These are phyloP conservation scores for Ceramica pisi DNA, from an alignment of 2,888 invertebrate genomes.

Conservation along the genomic window DNA sequence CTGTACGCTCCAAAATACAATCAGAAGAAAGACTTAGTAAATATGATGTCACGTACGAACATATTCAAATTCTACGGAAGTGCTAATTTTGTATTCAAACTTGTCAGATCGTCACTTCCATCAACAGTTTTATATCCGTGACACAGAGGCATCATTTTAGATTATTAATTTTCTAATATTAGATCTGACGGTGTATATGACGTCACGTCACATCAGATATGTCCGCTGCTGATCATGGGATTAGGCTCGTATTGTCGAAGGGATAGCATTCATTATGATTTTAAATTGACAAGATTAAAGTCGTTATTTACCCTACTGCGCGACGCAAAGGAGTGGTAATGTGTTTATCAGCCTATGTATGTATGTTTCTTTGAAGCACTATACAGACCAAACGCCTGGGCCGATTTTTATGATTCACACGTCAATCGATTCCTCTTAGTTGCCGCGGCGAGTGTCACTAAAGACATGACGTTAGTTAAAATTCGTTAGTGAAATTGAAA, in stretches of 20 bases:
- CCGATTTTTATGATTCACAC: too few relatives aligned
- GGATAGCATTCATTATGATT: background rate
- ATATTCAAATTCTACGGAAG: slow-evolving; percentile 43
- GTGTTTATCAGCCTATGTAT: too few relatives aligned
- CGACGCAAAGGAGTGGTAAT: too few relatives aligned
- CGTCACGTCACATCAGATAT: slow-evolving; percentile 33
- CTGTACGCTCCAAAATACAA: background rate
- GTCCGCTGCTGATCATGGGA: background rate
- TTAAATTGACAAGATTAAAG: too few relatives aligned
- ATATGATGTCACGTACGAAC: slow-evolving; percentile 36
- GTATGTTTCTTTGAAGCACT: too few relatives aligned
- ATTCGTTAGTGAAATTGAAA: too few relatives aligned
- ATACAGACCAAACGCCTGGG: too few relatives aligned
- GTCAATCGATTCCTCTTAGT: too few relatives aligned
- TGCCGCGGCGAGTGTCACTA: too few relatives aligned
- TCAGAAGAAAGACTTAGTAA: slow-evolving; percentile 8
- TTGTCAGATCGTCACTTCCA: slow-evolving; percentile 31
- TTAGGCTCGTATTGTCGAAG: background rate
- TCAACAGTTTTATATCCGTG: slow-evolving; percentile 37
- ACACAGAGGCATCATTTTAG: slow-evolving; percentile 3
- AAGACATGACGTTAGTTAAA: too few relatives aligned
- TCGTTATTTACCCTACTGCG: too few relatives aligned
- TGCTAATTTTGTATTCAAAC: slow-evolving; percentile 56
- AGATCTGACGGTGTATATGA: slow-evolving; percentile 27
- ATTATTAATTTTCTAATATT: slow-evolving; percentile 28